These are phyloP conservation scores for Dysdera silvatica DNA, from an alignment of 1,140 invertebrate genomes.

Conservation along the genomic window DNA sequence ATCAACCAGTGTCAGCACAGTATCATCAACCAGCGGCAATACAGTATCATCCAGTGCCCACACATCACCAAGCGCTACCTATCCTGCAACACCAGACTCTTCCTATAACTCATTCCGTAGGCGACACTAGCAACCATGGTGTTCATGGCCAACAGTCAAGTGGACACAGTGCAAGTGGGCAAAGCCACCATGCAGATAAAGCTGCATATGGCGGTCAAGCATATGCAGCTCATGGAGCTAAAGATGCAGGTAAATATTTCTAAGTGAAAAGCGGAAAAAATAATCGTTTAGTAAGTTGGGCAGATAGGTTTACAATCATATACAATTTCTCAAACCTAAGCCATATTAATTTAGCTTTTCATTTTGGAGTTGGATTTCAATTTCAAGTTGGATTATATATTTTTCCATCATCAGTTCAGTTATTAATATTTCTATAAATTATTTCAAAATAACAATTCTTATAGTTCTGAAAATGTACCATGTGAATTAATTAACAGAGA, in stretches of 20 bases:
- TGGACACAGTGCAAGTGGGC: neutral
- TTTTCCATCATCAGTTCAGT: too few species aligned
- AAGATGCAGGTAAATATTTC: slow-evolving; percentile 2
- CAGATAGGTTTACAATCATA: too few species aligned
- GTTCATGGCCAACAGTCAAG: neutral
- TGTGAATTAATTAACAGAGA: too few species aligned
- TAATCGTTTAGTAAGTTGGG: too few species aligned
- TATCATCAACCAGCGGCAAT: slow-evolving; percentile 1
- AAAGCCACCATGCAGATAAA: neutral
- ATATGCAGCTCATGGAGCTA: neutral
- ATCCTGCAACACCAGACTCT: neutral
- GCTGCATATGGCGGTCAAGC: neutral
- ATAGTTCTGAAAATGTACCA: too few species aligned
- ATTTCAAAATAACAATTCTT: too few species aligned
- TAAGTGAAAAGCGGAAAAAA: too few species aligned
- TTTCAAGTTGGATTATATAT: too few species aligned
- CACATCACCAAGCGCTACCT: slow-evolving; percentile 4
- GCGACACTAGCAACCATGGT: neutral
- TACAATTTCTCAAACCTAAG: too few species aligned
- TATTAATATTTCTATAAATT: too few species aligned
- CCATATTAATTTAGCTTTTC: too few species aligned
- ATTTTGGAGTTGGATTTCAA: too few species aligned
- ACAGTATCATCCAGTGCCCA: neutral
- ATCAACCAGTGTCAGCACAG: neutral
- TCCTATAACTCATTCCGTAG: neutral